phyloP scores from a whole-genome alignment of 1,140 invertebrate species.

The Probaryconus sp. region DNA sequence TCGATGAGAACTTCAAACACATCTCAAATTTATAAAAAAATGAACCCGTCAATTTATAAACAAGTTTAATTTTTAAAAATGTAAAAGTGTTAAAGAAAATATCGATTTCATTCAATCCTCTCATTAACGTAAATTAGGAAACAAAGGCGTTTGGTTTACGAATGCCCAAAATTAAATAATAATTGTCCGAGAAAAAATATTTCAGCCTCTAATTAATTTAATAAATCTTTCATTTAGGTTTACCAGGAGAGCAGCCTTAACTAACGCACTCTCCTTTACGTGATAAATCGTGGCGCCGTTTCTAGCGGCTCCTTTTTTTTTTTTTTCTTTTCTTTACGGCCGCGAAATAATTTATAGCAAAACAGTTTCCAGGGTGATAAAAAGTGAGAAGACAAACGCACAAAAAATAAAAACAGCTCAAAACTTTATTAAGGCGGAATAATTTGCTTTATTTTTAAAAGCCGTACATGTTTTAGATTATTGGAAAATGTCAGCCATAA shows the following conservation, averaged over 20 bases:
- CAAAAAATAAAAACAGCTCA: constrained; percentile 35
- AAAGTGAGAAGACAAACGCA: constrained; percentile 17
- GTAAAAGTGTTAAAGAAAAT: too few species aligned
- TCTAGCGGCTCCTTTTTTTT: too few species aligned
- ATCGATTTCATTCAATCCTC: too few species aligned
- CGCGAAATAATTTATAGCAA: constrained; percentile 40
- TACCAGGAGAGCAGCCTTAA: not conserved
- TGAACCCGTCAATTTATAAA: too few species aligned
- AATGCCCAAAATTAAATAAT: too few species aligned
- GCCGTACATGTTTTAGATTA: constrained; percentile 47
- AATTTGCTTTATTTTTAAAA: constrained; percentile 26
- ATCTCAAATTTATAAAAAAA: too few species aligned
- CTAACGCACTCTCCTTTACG: constrained; percentile 9
- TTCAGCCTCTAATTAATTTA: constrained; percentile 24
- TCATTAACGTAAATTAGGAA: too few species aligned
- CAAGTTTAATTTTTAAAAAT: too few species aligned
- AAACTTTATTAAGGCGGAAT: constrained; percentile 40
- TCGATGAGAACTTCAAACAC: too few species aligned
- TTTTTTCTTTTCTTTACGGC: constrained; percentile 17
- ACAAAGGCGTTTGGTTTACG: too few species aligned
- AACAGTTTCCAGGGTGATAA: constrained; percentile 23
- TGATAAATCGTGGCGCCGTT: constrained; percentile 19
- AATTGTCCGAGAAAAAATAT: not conserved
- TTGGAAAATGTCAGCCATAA: constrained; percentile 52
- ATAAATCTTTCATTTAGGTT: constrained; percentile 23